Percentiles rank a stretch among this genome's conserved stretches.
Evolutionary conservation across 53 echinoderm and acorn worm genomes (phyloP).

Genomic region (Paelopatides confundens): DNA sequence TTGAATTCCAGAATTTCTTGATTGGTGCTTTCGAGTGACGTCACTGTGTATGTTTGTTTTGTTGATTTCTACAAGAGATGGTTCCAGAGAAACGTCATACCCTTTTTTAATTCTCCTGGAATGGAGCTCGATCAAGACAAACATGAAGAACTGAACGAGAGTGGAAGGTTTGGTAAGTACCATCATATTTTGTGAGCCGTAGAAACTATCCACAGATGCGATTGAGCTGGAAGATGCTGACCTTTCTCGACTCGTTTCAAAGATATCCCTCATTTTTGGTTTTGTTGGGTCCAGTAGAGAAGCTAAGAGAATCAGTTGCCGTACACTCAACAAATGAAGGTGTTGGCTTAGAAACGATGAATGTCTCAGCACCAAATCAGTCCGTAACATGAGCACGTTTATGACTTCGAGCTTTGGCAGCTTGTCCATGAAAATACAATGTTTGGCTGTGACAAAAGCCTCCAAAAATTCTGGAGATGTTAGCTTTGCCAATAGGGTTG

Average conservation of each 20-base stretch:
- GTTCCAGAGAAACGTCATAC: background rate
- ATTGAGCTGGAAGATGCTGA: conserved; percentile 40
- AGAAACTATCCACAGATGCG: conserved; percentile 35
- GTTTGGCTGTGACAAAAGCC: conserved; percentile 7
- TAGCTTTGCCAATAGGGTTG: background rate
- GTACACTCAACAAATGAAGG: conserved; percentile 37
- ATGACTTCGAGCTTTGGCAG: background rate
- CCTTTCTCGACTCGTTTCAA: conserved; percentile 42
- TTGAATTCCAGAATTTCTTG: background rate
- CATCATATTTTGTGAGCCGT: background rate
- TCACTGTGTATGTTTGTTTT: background rate
- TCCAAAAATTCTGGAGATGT: conserved; percentile 8
- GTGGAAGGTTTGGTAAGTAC: conserved; percentile 49
- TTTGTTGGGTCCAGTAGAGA: conserved; percentile 93
- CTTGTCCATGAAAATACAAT: conserved; percentile 11
- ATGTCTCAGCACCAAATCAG: conserved; percentile 3
- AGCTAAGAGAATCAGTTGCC: conserved; percentile 72
- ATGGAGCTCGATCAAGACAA: conserved; percentile 63
- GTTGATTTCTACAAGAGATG: background rate
- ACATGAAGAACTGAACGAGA: conserved; percentile 69
- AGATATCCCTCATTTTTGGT: conserved; percentile 72
- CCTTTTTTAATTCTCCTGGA: conserved; percentile 42
- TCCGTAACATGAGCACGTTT: background rate
- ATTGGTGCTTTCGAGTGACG: background rate
- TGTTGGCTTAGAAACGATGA: background rate